Percentiles rank a stretch among this genome's conserved stretches.
These are phyloP conservation scores for Festucalex cinctus DNA, from an alignment of 2,113 vertebrate species.

Conservation along the genomic window DNA sequence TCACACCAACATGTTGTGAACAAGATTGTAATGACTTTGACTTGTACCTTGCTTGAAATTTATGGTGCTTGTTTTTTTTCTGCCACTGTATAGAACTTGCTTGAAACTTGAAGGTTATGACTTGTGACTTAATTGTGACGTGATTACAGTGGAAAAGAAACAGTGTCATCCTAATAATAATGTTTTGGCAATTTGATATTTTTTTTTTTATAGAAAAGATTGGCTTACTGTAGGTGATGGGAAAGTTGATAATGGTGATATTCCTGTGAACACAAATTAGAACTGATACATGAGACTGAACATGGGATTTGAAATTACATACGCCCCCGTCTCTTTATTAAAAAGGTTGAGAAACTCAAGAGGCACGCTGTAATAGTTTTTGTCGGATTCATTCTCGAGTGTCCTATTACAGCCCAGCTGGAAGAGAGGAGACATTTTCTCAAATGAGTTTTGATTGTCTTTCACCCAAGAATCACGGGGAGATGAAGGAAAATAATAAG, in stretches of 20 bases:
- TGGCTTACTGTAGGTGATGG: not conserved
- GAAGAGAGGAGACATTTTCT: not conserved
- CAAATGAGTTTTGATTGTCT: conserved; percentile 11
- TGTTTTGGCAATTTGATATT: too few species aligned
- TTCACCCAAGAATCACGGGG: not conserved
- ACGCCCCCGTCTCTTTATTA: not conserved
- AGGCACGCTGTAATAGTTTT: conserved; percentile 2
- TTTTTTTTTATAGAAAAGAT: not conserved
- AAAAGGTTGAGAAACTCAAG: not conserved
- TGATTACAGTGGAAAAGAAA: too few species aligned
- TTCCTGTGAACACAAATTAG: not conserved
- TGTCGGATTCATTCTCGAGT: conserved; percentile 12
- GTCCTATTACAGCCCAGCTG: conserved; percentile 11
- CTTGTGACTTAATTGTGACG: too few species aligned
- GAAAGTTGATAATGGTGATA: not conserved
- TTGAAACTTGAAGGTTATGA: too few species aligned
- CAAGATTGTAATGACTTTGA: too few species aligned
- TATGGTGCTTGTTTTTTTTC: too few species aligned
- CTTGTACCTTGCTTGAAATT: too few species aligned
- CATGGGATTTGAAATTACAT: not conserved
- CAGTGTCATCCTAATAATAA: too few species aligned
- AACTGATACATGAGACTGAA: not conserved
- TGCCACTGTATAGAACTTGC: too few species aligned
- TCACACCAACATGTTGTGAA: too few species aligned
- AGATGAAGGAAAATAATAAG: conserved; percentile 1